Evolutionary conservation across 2,888 invertebrate species (phyloP).

Genomic region (Agriotes lineatus): DNA sequence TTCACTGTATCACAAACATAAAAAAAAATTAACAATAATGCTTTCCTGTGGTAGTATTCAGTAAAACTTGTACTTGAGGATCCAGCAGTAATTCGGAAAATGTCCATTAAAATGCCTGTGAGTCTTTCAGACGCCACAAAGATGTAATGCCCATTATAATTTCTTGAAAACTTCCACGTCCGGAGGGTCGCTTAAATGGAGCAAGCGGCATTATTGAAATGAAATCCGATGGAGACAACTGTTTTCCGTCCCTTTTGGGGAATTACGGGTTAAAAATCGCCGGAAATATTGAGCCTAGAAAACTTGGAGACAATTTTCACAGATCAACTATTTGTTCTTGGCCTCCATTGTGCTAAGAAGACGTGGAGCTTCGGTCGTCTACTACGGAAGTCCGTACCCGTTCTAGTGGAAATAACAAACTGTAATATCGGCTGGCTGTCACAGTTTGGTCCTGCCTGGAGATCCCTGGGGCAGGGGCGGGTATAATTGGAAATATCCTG

Average conservation of each 20-base stretch:
- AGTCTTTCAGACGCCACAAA: no score
- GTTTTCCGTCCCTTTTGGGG: slow-evolving; percentile 1
- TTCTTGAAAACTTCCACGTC: no score
- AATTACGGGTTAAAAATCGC: slow-evolving; percentile 21
- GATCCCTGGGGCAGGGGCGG: slow-evolving; percentile 6
- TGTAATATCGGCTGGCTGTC: slow-evolving; percentile 52
- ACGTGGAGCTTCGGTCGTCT: slow-evolving; percentile 43
- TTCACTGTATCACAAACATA: no score
- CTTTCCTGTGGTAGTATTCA: no score
- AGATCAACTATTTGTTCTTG: slow-evolving; percentile 42
- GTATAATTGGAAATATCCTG: slow-evolving; percentile 6
- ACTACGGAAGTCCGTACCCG: slow-evolving; percentile 42
- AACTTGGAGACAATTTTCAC: slow-evolving; percentile 38
- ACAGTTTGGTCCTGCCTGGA: slow-evolving; percentile 40
- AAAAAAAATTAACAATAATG: no score
- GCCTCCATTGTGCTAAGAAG: slow-evolving; percentile 36
- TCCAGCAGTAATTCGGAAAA: no score
- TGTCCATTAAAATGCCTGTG: no score
- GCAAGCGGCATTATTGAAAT: slow-evolving; percentile 9
- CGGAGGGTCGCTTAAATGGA: no score
- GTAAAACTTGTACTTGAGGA: no score
- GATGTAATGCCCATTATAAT: no score
- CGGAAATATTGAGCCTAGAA: slow-evolving; percentile 32
- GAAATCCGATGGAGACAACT: slow-evolving; percentile 1
- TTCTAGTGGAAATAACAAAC: slow-evolving; percentile 54